Percentiles rank a stretch among this genome's conserved stretches.
These are phyloP conservation scores for Lamprotornis superbus DNA, from an alignment of 2,113 vertebrate species.

Conservation along the genomic window DNA sequence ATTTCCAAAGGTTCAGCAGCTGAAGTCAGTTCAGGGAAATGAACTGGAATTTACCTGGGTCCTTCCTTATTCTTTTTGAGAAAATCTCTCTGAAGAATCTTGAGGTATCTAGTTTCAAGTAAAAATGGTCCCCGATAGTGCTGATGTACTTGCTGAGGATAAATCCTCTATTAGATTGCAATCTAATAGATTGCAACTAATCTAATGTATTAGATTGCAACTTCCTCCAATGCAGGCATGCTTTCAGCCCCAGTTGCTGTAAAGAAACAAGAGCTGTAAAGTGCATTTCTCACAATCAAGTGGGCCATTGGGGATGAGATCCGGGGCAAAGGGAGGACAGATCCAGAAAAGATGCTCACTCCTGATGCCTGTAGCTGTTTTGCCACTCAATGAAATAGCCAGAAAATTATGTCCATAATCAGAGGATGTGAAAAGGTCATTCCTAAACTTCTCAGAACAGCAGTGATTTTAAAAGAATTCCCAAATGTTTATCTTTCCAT, in stretches of 20 bases:
- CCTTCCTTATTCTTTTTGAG: background rate
- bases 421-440: background rate
- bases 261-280: background rate
- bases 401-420: background rate
- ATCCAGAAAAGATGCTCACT: background rate
- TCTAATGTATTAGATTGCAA: background rate
- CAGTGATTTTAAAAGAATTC: background rate
- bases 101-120: background rate
- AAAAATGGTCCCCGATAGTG: background rate
- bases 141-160: background rate
- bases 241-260: background rate
- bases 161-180: background rate
- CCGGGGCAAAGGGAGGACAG: background rate
- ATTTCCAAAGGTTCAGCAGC: constrained; percentile 15
- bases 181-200: too few species aligned
- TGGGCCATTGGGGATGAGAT: background rate
- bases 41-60: background rate
- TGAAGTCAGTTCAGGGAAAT: background rate
- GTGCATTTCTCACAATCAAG: background rate
- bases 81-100: background rate
- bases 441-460: background rate
- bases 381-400: background rate
- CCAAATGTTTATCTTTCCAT: background rate
- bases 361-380: background rate
- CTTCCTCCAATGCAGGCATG: background rate